These are phyloP conservation scores for Ophioninae sp. DNA, from an alignment of 2,888 invertebrate genomes.

Conservation along the genomic window DNA sequence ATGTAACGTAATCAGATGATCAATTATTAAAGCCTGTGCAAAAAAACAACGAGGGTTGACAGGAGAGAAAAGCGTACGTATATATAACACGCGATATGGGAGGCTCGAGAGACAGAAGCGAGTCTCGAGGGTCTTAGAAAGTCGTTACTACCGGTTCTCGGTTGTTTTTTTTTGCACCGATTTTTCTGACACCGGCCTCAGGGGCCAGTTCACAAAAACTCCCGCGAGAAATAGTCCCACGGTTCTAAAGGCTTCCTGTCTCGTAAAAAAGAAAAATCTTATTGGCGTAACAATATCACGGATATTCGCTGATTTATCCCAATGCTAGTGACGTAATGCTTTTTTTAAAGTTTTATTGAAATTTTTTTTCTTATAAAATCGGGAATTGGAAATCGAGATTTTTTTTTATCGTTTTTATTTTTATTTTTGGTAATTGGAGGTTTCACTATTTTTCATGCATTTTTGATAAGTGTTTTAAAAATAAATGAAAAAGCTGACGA, in stretches of 20 bases:
- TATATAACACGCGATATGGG: conserved; percentile 59
- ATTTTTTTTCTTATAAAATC: background rate
- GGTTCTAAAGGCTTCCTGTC: conserved; percentile 40
- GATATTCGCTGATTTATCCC: background rate
- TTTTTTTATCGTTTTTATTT: background rate
- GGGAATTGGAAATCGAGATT: background rate
- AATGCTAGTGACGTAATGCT: background rate
- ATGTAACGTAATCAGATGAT: conserved; percentile 81
- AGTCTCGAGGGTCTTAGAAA: conserved; percentile 62
- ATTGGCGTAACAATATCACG: background rate
- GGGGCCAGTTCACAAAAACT: conserved; percentile 27
- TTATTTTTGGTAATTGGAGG: background rate
- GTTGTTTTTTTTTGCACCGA: conserved; percentile 57
- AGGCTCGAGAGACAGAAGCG: conserved; percentile 55
- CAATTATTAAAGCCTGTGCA: conserved; percentile 79
- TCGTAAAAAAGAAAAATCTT: conserved; percentile 9
- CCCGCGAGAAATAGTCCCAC: conserved; percentile 40
- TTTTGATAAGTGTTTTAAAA: too few relatives aligned
- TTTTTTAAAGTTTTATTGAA: background rate
- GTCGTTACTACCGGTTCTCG: conserved; percentile 59
- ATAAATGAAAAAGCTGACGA: too few relatives aligned
- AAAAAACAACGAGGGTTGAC: conserved; percentile 80
- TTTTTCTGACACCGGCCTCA: conserved; percentile 51
- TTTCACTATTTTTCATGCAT: too few relatives aligned
- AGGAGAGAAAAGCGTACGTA: conserved; percentile 59